Conservation (phyloP, 2,888 invertebrate genomes). For the Proisotoma minuta region DNA sequence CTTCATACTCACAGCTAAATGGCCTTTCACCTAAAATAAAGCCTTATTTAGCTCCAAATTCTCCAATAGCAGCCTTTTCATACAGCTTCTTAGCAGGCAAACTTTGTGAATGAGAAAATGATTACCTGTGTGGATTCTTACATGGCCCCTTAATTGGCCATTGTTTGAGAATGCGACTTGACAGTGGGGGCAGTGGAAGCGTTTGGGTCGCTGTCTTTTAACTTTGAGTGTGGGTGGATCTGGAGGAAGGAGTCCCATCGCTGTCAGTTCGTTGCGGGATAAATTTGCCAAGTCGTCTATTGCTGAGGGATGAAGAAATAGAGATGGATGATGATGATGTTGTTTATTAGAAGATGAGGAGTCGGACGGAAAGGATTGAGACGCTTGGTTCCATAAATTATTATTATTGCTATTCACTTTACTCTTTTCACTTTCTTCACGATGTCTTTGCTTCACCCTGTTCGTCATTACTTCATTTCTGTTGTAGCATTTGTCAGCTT, state of each 20-base stretch:
- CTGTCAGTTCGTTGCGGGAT: constrained; percentile 42
- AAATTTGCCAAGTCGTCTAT: constrained; percentile 45
- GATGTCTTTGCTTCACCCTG: background rate
- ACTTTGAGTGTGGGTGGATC: constrained; percentile 37
- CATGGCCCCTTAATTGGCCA: constrained; percentile 83
- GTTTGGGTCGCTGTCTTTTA: constrained; percentile 51
- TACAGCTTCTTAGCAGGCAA: background rate
- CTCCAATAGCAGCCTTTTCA: too few species aligned
- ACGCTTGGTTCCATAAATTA: too few species aligned
- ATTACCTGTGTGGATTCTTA: constrained; percentile 80
- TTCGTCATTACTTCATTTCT: background rate
- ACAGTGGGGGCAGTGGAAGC: constrained; percentile 63
- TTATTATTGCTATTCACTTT: too few species aligned
- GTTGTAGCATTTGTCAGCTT: background rate
- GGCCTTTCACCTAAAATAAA: constrained; percentile 68
- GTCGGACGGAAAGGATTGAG: background rate
- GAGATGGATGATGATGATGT: too few species aligned
- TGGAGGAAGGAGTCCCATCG: constrained; percentile 43
- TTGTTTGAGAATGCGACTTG: constrained; percentile 90
- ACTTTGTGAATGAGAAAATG: background rate
- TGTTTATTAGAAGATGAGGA: too few species aligned
- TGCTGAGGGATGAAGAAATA: constrained; percentile 35
- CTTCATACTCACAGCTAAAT: constrained; percentile 76
- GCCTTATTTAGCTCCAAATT: too few species aligned
- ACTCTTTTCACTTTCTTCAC: background rate